Evolutionary conservation across 2,888 invertebrate species (phyloP), one percentile per base, ranked within the genome.

Genomic region (Dasysyrphus albostriatus): DNA sequence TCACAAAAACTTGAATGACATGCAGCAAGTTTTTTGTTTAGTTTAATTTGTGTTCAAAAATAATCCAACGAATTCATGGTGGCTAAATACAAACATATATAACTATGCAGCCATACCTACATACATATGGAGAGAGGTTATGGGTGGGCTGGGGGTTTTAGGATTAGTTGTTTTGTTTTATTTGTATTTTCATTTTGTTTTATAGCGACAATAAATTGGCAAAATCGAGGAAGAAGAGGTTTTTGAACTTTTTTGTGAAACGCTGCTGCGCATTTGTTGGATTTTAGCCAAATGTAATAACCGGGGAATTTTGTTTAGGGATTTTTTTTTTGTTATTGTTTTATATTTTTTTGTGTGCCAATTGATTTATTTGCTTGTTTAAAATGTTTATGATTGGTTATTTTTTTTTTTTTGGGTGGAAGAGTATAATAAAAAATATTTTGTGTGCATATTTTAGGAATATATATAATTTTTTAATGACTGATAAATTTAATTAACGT

Each of bases 231-330:
- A 77, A 47, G 34, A 59, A 47, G 59, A 82, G 81, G 81, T 72
- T 76, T 82, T 82, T 82, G 81, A 82, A 76, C 81, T 82, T 72
- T 76, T 82, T 82, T 39, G 51, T 47, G 39, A 63, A n/a, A 8
- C 19, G 12, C 19, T 65, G 47, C 44, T 39, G 51, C 59, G 51
- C 51, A 51, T 72, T 76, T 82, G 44, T 76, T 82, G 76, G 81
- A 59, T 34, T 10, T 32, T 34, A 1, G 65, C 80, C 80, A 80
- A 75, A 67, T 74, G 65, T 80, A 67, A 74, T 74, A 74, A 74
- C 67, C 67, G 67, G 59, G 69, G 69, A 75, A 47, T 76, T 67
- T 37, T 19, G 37, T 44, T n/a, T 39, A 51, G 39, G 39, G 39
- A 39, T 7, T 34, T 8, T 51, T 32, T 0, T 32, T 32, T 32